A percentile compares a stretch with the other conserved stretches of the same genome.
phyloP scores from a whole-genome alignment of 2,888 invertebrate species.

The Melangyna quadrimaculata region DNA sequence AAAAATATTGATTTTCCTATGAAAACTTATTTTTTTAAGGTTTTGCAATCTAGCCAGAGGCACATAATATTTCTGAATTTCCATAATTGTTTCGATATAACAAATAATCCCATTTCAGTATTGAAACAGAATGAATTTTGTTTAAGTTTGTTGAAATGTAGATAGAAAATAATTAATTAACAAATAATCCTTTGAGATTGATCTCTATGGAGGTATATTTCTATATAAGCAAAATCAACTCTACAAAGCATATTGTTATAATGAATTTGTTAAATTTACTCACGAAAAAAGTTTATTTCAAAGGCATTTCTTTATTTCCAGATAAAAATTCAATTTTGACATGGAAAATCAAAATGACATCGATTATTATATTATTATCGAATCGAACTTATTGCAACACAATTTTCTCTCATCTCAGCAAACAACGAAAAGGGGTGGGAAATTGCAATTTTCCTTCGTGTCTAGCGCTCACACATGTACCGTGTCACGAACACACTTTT shows the following conservation, averaged over 20 bases:
- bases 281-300: neutral
- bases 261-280: neutral
- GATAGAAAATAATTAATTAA: neutral
- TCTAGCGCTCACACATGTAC: neutral
- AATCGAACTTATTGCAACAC: conserved; percentile 35
- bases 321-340: conserved; percentile 54
- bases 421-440: conserved; percentile 39
- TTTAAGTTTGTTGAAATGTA: neutral
- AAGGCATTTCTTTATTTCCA: conserved; percentile 46
- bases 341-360: conserved; percentile 40
- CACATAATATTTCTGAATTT: neutral
- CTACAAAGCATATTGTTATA: neutral
- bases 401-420: conserved; percentile 5
- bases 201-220: neutral
- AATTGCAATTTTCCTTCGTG: conserved; percentile 43
- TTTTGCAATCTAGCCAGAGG: neutral
- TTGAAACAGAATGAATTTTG: too few species aligned
- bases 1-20: too few species aligned
- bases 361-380: neutral
- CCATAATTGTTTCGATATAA: neutral
- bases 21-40: neutral
- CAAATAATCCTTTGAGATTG: neutral
- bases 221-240: neutral
- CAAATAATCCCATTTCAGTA: neutral
- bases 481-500: neutral